Conservation (phyloP, 2,113 vertebrate species). For the Heptranchias perlo region DNA sequence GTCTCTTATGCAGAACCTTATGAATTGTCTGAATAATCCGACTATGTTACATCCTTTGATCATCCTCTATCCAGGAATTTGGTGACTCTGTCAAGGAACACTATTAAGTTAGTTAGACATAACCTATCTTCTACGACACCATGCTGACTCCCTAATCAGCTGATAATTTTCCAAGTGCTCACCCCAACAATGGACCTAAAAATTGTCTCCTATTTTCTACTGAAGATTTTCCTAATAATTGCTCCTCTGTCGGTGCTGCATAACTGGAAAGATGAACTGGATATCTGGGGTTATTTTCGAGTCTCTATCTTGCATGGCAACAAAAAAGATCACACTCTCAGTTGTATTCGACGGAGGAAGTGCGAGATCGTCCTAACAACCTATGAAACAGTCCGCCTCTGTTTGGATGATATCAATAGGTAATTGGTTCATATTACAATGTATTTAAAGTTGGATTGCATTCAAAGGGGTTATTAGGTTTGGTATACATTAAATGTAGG, state of each 20-base stretch:
- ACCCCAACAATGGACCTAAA: neutral
- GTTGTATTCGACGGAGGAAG: conserved; percentile 76
- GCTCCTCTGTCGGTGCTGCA: conserved; percentile 90
- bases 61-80: neutral
- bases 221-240: conserved; percentile 84
- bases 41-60: neutral
- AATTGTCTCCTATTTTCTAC: conserved; percentile 33
- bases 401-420: conserved; percentile 84
- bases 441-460: conserved; percentile 11
- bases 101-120: neutral
- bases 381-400: conserved; percentile 79
- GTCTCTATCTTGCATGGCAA: conserved; percentile 74
- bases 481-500: neutral
- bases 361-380: conserved; percentile 85
- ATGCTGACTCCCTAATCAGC: neutral
- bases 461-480: neutral
- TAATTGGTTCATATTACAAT: conserved; percentile 44
- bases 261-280: conserved; percentile 93
- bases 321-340: conserved; percentile 75
- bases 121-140: neutral
- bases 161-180: neutral
- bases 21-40: neutral
- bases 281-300: conserved; percentile 91
- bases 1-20: neutral
- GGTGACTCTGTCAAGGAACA: neutral